Evolutionary conservation across 2,888 invertebrate species (phyloP), one percentile per base, ranked within the genome.

Genomic region (Eremobia ochroleuca): DNA sequence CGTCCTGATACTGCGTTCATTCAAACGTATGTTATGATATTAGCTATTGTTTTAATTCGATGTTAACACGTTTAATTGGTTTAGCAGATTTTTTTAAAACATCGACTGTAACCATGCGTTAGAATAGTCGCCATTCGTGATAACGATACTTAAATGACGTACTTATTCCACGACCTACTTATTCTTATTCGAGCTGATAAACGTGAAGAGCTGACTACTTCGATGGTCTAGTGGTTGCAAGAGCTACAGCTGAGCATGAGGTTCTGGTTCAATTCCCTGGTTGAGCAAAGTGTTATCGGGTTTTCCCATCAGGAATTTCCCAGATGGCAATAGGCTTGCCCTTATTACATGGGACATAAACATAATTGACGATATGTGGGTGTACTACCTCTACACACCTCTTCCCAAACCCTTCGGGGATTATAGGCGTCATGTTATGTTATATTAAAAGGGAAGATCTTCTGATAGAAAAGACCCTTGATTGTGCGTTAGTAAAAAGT

Each of bases 1-100:
- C 88, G 88, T 88, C 71, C 78, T 77, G 73, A 82, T 85, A 76
- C 37, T 62, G 68, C 59, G 74, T 79, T 82, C 73, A 78, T 81
- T 82, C 55, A 87, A 40, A 73, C 43, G 58, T 82, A 72, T 72
- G 40, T 61, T 76, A 43, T 77, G 80, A 76, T 49, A 69, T 65
- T 49, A 21, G 37, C 40, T 80, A 67, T 84, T 64, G 61, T 84
- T 77, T 70, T 62, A 70, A 65, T 70, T 52, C 21, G 28, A 34
- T 67, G 21, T 31, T 65, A 40, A 31, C 76, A 75, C 34, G 31
- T 79, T 52, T 72, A 43, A 79, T 52, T 52, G 8, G 34, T 28
- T 73, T 66, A 52, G 65, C 52, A 66, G 49, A 46, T 71, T 79
- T 49, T 62, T 13, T n/a, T 21, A n/a, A 46, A 52, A 52, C 18